Base-by-base conservation (phyloP, 2,888 invertebrate species). In the Pollenia angustigena region DNA sequence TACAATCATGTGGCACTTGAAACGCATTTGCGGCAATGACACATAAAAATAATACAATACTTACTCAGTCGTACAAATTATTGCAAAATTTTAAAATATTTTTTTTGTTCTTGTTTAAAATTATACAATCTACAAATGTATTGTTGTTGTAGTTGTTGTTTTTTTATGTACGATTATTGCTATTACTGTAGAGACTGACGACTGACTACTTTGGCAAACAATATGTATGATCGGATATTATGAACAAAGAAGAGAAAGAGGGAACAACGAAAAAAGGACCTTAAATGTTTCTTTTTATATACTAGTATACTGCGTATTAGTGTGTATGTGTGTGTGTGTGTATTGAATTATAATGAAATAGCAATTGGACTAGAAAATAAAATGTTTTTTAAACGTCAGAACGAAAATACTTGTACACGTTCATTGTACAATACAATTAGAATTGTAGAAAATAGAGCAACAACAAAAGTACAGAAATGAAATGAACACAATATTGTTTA, bases 341-440 rank as follows among this genome's bases (percentile, higher is more conserved):
- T 85, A 88, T 83, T 84, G 88, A 90, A 90, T 89, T 90, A 90
- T 90, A 91, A 90, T 90, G 90, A 90, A 92, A 90, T 91, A 90
- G 75, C 81, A 88, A 88, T 87, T 87, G 84, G 68, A 76, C 72
- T 46, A 58, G 81, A 81, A 78, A 74, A 66, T 66, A 74, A 71
- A 71, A 68, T 78, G 52, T 60, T 32, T 32, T 71, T 72, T 68
- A 72, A 64, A 52, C 8, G 66, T 48, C 71, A 68, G 75, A 74
- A 74, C 48, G 16, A 23, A 76, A 87, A 81, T 50, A 40, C 23
- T 74, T 66, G 48, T 64, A 79, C 79, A 75, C 42, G 72, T 69
- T 76, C 83, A 84, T 78, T 81, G 64, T 78, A 48, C 74, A 74
- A 87, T 81, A 48, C 78, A 81, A 87, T 81, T 84, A 84, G 81